Base-by-base conservation (phyloP, 1,140 invertebrate species). In the Temnothorax nylanderi region DNA sequence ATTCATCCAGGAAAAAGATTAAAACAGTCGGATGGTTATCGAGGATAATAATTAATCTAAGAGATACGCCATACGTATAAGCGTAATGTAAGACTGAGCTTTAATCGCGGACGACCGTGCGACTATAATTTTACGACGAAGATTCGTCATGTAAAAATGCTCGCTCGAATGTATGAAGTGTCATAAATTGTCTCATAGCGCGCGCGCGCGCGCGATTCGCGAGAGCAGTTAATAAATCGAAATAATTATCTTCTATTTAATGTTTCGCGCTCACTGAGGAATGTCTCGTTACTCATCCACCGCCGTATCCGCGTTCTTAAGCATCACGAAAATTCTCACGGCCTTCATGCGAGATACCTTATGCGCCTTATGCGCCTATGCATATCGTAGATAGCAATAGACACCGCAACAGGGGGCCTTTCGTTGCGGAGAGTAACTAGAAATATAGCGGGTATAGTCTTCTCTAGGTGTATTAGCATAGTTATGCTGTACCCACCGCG, bases 251-350 rank as follows among this genome's bases (percentile, higher is more conserved):
- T 72, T 69, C 64, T 51, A 62, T 71, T 72, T 71, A 71, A 69
- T 87, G 58, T 87, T 75, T 85, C 67, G 6, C 67, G 58, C 58
- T 74, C 26, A 37, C 60, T 69, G 51, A 84, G 41, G 44, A 84
- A 75, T 82, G 41, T 85, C 82, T 85, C 82, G 71, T 78, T 78
- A 44, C 60, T 78, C 62, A 64, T 54, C 41, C 37, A 54, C 13
- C 85, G 60, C 32, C 60, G 49, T 69, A 86, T 86, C 85, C 85
- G 75, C 75, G 64, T 76, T 82, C 67, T 51, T 32, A n/a, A 60
- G 32, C 86, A 51, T 77, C 74, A 87, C 80, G 81, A 86, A 86
- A 86, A 86, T 86, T 86, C 82, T 74, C 71, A 85, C 86, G 81
- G 82, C 54, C 82, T 86, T 86, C 65, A 87, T 34, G 51, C 80